Evolutionary conservation across 1,140 invertebrate genomes (phyloP).

Genomic region (Drosophila nigrodunni): DNA sequence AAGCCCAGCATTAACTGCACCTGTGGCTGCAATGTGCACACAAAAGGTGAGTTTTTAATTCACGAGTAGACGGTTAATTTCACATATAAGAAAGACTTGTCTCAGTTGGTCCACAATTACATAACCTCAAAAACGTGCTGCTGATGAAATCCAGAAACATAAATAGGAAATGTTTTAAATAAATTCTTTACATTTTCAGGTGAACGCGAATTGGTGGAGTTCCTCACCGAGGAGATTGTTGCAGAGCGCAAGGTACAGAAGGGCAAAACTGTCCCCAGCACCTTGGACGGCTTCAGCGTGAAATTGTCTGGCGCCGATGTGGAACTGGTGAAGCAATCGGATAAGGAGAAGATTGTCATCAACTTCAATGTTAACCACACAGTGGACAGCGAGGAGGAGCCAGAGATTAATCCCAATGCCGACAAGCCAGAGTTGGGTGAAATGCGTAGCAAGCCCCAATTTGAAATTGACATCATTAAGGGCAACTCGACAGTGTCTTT

Average conservation of each 20-base stretch:
- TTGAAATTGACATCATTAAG: slow-evolving; percentile 92
- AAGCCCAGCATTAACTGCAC: slow-evolving; percentile 86
- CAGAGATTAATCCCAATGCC: slow-evolving; percentile 87
- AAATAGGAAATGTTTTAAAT: slow-evolving; percentile 1
- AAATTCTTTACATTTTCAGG: slow-evolving; percentile 85
- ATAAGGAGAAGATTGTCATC: slow-evolving; percentile 91
- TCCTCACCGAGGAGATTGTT: slow-evolving; percentile 94
- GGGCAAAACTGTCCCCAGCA: slow-evolving; percentile 89
- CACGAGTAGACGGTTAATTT: background rate
- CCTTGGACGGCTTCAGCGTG: slow-evolving; percentile 92
- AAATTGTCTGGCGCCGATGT: slow-evolving; percentile 91
- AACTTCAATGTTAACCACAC: slow-evolving; percentile 96
- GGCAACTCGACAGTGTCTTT: slow-evolving; percentile 92
- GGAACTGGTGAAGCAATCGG: slow-evolving; percentile 89
- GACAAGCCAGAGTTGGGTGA: slow-evolving; percentile 91
- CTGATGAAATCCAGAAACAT: slow-evolving; percentile 36
- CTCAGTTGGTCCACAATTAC: slow-evolving; percentile 39
- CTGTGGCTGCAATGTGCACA: slow-evolving; percentile 88
- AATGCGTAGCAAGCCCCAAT: slow-evolving; percentile 94
- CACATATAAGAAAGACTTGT: background rate
- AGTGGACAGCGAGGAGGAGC: slow-evolving; percentile 91
- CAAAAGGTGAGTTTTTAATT: slow-evolving; percentile 87
- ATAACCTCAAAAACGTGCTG: slow-evolving; percentile 73
- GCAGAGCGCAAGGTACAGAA: slow-evolving; percentile 93
- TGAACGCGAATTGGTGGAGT: slow-evolving; percentile 94